Conservation (phyloP, 1,140 invertebrate genomes). For the Bombyx mandarina region DNA sequence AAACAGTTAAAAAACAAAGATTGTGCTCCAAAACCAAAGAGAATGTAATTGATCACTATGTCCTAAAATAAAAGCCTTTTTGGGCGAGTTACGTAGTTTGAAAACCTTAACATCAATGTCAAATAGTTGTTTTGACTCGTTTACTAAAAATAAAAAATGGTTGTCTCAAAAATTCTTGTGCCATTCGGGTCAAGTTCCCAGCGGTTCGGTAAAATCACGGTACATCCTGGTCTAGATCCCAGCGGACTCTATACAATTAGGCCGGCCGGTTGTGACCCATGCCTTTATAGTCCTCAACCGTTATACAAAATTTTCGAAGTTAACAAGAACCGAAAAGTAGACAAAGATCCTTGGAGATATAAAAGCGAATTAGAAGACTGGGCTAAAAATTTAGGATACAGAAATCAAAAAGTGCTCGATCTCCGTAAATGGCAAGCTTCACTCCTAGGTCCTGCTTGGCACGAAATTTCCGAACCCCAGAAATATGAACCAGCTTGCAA, state of each 20-base stretch:
- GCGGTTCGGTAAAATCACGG: conserved; percentile 42
- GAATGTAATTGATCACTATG: no score
- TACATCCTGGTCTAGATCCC: conserved; percentile 48
- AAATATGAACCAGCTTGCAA: conserved; percentile 38
- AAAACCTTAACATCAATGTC: no score
- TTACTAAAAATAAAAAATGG: conserved; percentile 8
- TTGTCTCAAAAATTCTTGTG: conserved; percentile 8
- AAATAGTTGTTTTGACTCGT: background rate
- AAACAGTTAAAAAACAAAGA: no score
- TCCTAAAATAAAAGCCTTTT: no score
- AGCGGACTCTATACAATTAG: conserved; percentile 37
- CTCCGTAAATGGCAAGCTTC: conserved; percentile 31
- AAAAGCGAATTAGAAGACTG: conserved; percentile 55
- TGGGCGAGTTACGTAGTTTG: no score
- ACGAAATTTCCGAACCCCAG: conserved; percentile 17
- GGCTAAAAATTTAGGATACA: conserved; percentile 54
- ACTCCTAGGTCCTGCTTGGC: conserved; percentile 54
- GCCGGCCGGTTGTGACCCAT: conserved; percentile 42
- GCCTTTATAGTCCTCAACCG: conserved; percentile 38
- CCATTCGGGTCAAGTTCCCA: conserved; percentile 30
- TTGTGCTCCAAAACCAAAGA: no score
- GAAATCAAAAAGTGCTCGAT: conserved; percentile 47
- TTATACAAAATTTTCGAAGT: conserved; percentile 32
- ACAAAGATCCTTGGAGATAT: conserved; percentile 48
- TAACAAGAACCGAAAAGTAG: conserved; percentile 24